phyloP scores from a whole-genome alignment of 2,888 invertebrate genomes.

The Stenolophus ochropezus region DNA sequence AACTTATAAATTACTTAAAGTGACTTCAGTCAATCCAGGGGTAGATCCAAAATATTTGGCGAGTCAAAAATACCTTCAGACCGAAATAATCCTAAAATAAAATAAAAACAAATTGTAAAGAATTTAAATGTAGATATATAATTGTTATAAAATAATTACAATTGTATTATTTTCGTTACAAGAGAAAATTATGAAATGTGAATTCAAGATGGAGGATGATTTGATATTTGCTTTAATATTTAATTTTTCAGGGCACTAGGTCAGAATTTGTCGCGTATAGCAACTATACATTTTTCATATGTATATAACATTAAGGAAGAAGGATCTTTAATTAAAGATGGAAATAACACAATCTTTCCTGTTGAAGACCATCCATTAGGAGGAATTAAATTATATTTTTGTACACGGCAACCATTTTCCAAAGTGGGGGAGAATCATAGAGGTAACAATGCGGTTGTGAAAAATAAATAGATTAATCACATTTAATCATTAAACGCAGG shows the following conservation, averaged over 20 bases:
- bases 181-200: no score
- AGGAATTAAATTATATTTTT: conserved; percentile 67
- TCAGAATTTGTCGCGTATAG: conserved; percentile 61
- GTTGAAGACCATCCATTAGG: conserved; percentile 60
- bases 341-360: conserved; percentile 60
- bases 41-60: no score
- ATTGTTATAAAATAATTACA: no score
- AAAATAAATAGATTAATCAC: no score
- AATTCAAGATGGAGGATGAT: no score
- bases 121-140: no score
- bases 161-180: no score
- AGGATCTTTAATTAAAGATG: conserved; percentile 61
- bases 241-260: conserved; percentile 61
- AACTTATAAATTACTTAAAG: not conserved
- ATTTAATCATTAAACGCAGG: no score
- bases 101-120: no score
- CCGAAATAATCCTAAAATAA: no score
- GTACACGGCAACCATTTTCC: conserved; percentile 68
- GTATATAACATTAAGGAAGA: conserved; percentile 61
- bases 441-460: conserved; percentile 7
- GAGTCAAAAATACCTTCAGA: no score
- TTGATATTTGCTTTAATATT: not conserved
- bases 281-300: conserved; percentile 66
- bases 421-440: conserved; percentile 40
- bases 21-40: no score